A percentile compares a stretch with the other conserved stretches of the same genome.
These are phyloP conservation scores for Epinotia nisella DNA, from an alignment of 2,888 invertebrate species.

Conservation along the genomic window DNA sequence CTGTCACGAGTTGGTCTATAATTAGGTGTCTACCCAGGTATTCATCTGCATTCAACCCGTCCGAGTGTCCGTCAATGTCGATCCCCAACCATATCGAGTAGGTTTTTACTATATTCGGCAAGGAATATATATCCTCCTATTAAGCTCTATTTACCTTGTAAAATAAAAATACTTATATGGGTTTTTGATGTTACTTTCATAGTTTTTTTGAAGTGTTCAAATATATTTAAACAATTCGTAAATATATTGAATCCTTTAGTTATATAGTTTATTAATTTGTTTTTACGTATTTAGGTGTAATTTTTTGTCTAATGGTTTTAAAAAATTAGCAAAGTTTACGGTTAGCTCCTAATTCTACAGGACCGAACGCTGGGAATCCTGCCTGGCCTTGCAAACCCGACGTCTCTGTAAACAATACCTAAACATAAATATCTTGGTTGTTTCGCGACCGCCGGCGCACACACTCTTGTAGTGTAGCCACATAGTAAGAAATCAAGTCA, in stretches of 20 bases:
- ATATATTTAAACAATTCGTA: background rate
- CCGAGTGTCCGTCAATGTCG: slow-evolving; percentile 33
- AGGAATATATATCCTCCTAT: slow-evolving; percentile 21
- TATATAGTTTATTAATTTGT: too few species aligned
- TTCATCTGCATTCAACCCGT: slow-evolving; percentile 33
- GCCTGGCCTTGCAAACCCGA: background rate
- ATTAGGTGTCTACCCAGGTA: slow-evolving; percentile 34
- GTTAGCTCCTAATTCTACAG: background rate
- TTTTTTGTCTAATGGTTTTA: too few species aligned
- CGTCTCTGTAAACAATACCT: background rate
- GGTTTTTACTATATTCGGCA: slow-evolving; percentile 29
- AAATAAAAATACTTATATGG: background rate
- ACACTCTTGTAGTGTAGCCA: too few species aligned
- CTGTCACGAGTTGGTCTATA: slow-evolving; percentile 32
- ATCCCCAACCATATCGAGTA: slow-evolving; percentile 29
- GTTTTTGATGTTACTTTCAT: background rate
- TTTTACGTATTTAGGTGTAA: too few species aligned
- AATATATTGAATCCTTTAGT: background rate
- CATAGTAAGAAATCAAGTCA: background rate
- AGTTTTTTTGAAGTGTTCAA: background rate
- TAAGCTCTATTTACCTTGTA: slow-evolving; percentile 7
- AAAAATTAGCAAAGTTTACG: too few species aligned
- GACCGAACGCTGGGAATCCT: background rate
- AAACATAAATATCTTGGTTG: background rate
- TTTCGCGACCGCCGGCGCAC: too few species aligned